Evolutionary conservation across 2,888 invertebrate genomes (phyloP).

Genomic region (Dryobota labecula): DNA sequence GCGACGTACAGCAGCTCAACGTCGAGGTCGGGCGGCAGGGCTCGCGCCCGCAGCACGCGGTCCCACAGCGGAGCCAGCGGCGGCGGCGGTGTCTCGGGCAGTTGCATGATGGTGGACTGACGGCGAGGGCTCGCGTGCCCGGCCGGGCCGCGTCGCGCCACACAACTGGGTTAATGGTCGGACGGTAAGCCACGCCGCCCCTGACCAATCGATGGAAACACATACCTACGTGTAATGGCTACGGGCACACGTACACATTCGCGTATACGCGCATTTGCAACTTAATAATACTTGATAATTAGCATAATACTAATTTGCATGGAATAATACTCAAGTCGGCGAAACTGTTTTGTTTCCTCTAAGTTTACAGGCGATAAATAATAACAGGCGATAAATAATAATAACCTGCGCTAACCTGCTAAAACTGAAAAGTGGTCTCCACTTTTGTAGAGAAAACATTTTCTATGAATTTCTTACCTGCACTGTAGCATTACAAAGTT

Average conservation of each 20-base stretch:
- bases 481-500: neutral
- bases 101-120: slow-evolving; percentile 85
- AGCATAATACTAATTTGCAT: slow-evolving; percentile 54
- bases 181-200: slow-evolving; percentile 86
- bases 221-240: slow-evolving; percentile 64
- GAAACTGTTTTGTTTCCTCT: slow-evolving; percentile 37
- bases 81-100: slow-evolving; percentile 87
- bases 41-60: slow-evolving; percentile 93
- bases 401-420: slow-evolving; percentile 1
- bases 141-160: slow-evolving; percentile 86
- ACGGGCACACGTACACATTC: slow-evolving; percentile 57
- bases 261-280: slow-evolving; percentile 41
- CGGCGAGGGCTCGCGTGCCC: slow-evolving; percentile 81
- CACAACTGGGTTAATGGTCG: slow-evolving; percentile 90
- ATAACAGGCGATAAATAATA: slow-evolving; percentile 43
- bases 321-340: slow-evolving; percentile 39
- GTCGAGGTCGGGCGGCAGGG: slow-evolving; percentile 93
- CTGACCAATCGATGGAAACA: slow-evolving; percentile 88
- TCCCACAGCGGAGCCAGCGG: slow-evolving; percentile 95
- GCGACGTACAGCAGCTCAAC: slow-evolving; percentile 92
- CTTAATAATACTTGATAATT: slow-evolving; percentile 48
- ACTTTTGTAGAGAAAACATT: slow-evolving; percentile 25
- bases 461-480: neutral
- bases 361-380: slow-evolving; percentile 43
- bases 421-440: slow-evolving; percentile 39